Evolutionary conservation across 1,140 invertebrate species (phyloP).

Genomic region (Drosophila mojavensis): DNA sequence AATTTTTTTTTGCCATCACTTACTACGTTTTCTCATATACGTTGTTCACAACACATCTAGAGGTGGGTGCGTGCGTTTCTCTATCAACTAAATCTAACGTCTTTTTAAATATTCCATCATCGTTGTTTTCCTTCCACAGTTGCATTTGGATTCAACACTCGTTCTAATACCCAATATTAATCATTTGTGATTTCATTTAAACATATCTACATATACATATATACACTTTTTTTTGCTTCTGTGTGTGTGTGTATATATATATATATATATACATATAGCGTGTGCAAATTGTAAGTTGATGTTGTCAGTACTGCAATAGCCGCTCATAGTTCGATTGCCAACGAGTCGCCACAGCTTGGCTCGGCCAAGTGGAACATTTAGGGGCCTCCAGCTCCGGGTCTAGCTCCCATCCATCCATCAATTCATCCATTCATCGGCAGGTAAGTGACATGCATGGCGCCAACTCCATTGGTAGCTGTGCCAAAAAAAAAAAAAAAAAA

Average conservation of each 20-base stretch:
- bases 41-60: background rate
- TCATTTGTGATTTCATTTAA: no score
- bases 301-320: background rate
- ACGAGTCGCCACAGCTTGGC: background rate
- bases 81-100: no score
- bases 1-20: constrained; percentile 11
- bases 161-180: background rate
- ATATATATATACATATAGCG: constrained; percentile 6
- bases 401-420: no score
- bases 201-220: background rate
- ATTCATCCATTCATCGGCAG: no score
- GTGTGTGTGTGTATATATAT: background rate
- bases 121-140: background rate
- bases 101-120: no score
- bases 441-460: no score
- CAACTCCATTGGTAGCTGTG: no score
- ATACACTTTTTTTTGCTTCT: background rate
- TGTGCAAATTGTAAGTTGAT: constrained; percentile 17
- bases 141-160: constrained; percentile 15
- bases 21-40: constrained; percentile 18
- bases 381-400: background rate
- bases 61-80: constrained; percentile 1
- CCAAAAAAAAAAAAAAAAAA: no score
- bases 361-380: background rate
- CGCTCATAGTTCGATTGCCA: background rate